A percentile compares a stretch with the other conserved stretches of the same genome.
Evolutionary conservation across 2,888 invertebrate genomes (phyloP).

Genomic region (Chrysina gloriosa): DNA sequence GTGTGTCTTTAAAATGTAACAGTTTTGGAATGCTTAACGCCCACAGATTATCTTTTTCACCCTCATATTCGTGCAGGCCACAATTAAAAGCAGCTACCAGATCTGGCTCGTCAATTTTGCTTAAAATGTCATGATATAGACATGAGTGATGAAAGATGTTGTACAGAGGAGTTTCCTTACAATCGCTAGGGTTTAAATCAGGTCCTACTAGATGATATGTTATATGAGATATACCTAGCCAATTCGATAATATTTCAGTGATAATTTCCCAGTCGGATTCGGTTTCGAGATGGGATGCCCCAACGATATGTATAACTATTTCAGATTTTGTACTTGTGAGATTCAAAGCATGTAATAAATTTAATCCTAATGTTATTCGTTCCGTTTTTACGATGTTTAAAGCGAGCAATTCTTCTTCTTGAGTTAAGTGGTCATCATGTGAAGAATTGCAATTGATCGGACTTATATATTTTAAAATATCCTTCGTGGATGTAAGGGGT

Average conservation of each 20-base stretch:
- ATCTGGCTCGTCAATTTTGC: slow-evolving; percentile 24
- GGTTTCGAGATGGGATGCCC: slow-evolving; percentile 22
- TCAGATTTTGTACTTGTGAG: background rate
- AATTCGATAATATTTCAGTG: slow-evolving; percentile 23
- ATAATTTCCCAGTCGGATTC: slow-evolving; percentile 22
- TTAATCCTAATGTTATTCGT: slow-evolving; percentile 11
- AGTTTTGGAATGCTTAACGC: slow-evolving; percentile 14
- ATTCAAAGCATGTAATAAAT: slow-evolving; percentile 12
- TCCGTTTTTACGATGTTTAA: slow-evolving; percentile 17
- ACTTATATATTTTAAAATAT: slow-evolving; percentile 16
- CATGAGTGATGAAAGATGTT: background rate
- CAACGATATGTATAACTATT: slow-evolving; percentile 27
- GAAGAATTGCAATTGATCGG: background rate
- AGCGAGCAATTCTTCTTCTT: slow-evolving; percentile 10
- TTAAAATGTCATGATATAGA: slow-evolving; percentile 24
- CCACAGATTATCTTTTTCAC: background rate
- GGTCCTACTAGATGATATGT: slow-evolving; percentile 32
- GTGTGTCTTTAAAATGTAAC: background rate
- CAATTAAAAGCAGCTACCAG: slow-evolving; percentile 33
- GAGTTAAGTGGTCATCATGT: slow-evolving; percentile 1
- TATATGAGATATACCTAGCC: slow-evolving; percentile 4
- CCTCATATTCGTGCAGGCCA: slow-evolving; percentile 24
- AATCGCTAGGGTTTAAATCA: background rate
- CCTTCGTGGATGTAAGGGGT: background rate
- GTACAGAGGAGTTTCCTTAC: background rate